Conservation (phyloP, 2,113 vertebrate species). For the Onychostoma macrolepis region DNA sequence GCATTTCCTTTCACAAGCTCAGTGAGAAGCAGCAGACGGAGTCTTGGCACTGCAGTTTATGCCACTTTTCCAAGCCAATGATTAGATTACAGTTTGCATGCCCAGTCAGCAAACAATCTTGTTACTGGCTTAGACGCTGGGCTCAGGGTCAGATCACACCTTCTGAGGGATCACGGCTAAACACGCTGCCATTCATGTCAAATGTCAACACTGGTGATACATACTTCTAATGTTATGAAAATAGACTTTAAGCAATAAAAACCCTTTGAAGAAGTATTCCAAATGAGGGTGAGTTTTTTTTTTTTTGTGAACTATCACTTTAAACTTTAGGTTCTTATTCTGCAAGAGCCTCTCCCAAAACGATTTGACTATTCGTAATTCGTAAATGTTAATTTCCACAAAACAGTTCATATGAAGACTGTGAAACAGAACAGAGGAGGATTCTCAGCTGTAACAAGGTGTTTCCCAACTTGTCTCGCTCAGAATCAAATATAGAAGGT, state of each 20-base stretch:
- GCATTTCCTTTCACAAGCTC: conserved; percentile 17
- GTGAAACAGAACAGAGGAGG: not conserved
- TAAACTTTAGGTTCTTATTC: not conserved
- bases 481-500: conserved; percentile 13
- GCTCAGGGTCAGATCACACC: conserved; percentile 6
- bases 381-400: not conserved
- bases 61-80: conserved; percentile 45
- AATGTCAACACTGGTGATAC: not conserved
- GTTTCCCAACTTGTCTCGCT: not conserved
- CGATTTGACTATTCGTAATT: not conserved
- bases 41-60: conserved; percentile 1
- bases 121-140: conserved; percentile 30
- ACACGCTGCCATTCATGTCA: not conserved
- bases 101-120: conserved; percentile 37
- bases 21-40: conserved; percentile 7
- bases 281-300: not conserved
- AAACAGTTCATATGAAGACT: not conserved
- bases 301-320: not conserved
- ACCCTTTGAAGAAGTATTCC: not conserved
- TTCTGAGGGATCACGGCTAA: conserved; percentile 6
- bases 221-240: not conserved
- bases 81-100: conserved; percentile 41
- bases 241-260: not conserved
- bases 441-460: not conserved
- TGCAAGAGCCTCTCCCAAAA: not conserved